Base-by-base conservation (phyloP, 2,113 vertebrate species). In the Delphinapterus leucas region DNA sequence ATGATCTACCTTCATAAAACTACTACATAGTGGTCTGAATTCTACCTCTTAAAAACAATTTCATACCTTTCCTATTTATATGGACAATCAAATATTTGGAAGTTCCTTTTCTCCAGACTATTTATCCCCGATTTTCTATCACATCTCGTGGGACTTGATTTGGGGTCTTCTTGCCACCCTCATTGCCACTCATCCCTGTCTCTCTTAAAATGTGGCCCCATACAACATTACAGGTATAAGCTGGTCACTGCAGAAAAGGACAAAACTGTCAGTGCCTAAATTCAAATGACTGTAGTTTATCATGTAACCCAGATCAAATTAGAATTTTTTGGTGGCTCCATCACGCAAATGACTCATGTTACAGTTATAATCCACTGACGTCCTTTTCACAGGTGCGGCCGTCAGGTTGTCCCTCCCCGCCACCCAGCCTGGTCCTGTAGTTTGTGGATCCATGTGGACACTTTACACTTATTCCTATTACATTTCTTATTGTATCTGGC, bases 371-470 rank as follows among this genome's bases (percentile, higher is more conserved):
- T 33, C 79, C 20, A 12, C 0, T 5, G 18, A 26, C 58, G 18
- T 44, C 68, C n/a, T 49, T 53, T 31, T 65, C 53, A 44, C 23
- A 49, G 0, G 5, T 12, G 20, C 49, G 17, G 44, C 26, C 60
- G n/a, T 18, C 10, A 5, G 80, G 38, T 12, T 38, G 14, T 0
- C 5, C 38, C 20, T 10, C 38, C 31, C 31, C 25, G n/a, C 18
- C 0, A 5, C 4, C 47, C 18, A 20, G 71, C 13, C 61, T 26
- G 23, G 15, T 61, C 36, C 49, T 74, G 49, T 33, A 18, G 58
- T 38, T 65, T 21, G 7, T 25, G 44, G 58, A 5, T 44, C 63
- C 55, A 23, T 20, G 28, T 53, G 26, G 44, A 73, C 21, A 49
- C 12, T 4, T n/a, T 65, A 80, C 26, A 53, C n/a, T 36, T 74